A percentile compares a stretch with the other conserved stretches of the same genome.
phyloP scores from a whole-genome alignment of 2,113 vertebrate species.

The Brachypteracias leptosomus region DNA sequence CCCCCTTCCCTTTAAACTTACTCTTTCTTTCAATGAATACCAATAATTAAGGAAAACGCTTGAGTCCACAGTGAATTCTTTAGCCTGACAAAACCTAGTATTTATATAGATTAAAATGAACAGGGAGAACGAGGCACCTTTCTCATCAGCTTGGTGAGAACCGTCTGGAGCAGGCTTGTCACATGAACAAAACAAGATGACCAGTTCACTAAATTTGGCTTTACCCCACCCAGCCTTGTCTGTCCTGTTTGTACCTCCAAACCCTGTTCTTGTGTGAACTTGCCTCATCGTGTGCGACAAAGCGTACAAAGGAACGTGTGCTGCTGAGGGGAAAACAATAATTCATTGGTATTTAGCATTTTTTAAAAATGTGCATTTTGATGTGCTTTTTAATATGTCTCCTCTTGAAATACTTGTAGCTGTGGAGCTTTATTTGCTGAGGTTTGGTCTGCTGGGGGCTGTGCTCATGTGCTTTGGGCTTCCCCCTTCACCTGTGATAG shows the following conservation, averaged over 20 bases:
- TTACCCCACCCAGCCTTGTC: conserved; percentile 36
- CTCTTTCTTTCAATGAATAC: conserved; percentile 68
- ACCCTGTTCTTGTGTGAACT: background rate
- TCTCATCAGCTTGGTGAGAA: background rate
- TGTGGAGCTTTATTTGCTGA: background rate
- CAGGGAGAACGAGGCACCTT: background rate
- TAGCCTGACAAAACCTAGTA: conserved; percentile 12
- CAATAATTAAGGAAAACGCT: conserved; percentile 64
- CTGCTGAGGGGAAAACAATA: rapidly evolving
- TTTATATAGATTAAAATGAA: background rate
- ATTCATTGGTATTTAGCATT: background rate
- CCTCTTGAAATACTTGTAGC: background rate
- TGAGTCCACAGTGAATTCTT: conserved; percentile 35
- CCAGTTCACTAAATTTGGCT: conserved; percentile 6
- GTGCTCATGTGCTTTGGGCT: background rate
- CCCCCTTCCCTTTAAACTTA: background rate
- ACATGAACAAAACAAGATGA: background rate
- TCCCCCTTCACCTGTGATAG: background rate
- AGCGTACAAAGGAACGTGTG: background rate
- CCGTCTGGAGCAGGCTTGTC: background rate
- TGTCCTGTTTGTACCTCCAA: conserved; percentile 40
- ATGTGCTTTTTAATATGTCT: background rate
- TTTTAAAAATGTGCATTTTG: background rate
- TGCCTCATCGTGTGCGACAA: background rate
- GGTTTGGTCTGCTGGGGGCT: background rate